Conservation (phyloP, 2,888 invertebrate species). For the Mesorhabditis belari region DNA sequence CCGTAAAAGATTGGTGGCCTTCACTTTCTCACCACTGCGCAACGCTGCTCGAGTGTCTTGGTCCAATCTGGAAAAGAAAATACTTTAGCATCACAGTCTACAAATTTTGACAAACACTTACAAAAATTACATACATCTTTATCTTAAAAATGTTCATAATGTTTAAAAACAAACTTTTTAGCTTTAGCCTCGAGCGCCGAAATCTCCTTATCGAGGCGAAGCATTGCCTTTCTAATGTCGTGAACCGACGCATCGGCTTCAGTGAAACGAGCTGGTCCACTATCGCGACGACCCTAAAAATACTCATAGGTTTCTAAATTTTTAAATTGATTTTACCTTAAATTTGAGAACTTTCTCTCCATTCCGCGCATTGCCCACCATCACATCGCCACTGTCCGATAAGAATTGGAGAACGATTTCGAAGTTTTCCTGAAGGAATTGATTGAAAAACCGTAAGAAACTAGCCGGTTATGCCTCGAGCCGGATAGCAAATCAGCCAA, state of each 20-base stretch:
- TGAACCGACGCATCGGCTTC: slow-evolving; percentile 46
- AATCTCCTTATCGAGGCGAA: slow-evolving; percentile 39
- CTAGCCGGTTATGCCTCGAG: too few relatives aligned
- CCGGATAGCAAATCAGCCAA: too few relatives aligned
- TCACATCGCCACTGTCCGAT: slow-evolving; percentile 25
- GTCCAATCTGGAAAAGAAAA: slow-evolving; percentile 21
- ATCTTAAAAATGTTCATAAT: too few relatives aligned
- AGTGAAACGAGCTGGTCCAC: slow-evolving; percentile 41
- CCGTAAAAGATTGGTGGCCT: slow-evolving; percentile 31
- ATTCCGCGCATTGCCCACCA: slow-evolving; percentile 29
- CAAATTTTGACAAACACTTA: too few relatives aligned
- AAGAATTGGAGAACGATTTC: slow-evolving; percentile 31
- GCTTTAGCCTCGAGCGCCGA: slow-evolving; percentile 34
- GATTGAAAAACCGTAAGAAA: too few relatives aligned
- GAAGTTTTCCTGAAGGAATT: slow-evolving; percentile 23
- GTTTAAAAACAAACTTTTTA: slow-evolving; percentile 13
- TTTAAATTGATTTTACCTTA: slow-evolving; percentile 23
- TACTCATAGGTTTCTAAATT: background rate
- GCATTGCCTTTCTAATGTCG: slow-evolving; percentile 40
- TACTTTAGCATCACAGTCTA: too few relatives aligned
- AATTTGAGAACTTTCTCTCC: slow-evolving; percentile 49
- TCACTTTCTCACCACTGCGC: slow-evolving; percentile 29
- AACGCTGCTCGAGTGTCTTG: slow-evolving; percentile 32
- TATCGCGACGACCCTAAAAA: slow-evolving; percentile 7
- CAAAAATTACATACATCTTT: too few relatives aligned